These are phyloP conservation scores for Harlomillsia oculata DNA, from an alignment of 1,140 invertebrate species.

Conservation along the genomic window DNA sequence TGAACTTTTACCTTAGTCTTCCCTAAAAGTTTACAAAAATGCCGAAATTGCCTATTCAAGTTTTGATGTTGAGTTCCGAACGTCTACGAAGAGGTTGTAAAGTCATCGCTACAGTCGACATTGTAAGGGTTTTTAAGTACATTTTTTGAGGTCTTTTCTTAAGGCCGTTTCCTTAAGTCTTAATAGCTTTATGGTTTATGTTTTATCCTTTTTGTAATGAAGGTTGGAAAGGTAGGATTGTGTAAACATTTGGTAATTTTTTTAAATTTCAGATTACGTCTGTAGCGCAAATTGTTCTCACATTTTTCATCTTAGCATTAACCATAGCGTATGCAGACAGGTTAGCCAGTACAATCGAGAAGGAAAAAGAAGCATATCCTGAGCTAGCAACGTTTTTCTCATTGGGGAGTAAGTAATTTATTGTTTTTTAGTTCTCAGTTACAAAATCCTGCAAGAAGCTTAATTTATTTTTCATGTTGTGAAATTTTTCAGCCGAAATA, in stretches of 20 bases:
- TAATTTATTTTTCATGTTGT: background rate
- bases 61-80: no score
- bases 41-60: no score
- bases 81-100: background rate
- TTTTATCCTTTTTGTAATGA: no score
- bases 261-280: background rate
- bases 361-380: constrained; percentile 1
- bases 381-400: constrained; percentile 2
- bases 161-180: background rate
- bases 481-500: background rate
- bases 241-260: background rate
- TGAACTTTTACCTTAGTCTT: background rate
- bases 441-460: background rate
- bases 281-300: background rate
- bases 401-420: constrained; percentile 1
- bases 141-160: background rate
- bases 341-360: background rate
- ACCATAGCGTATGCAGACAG: constrained; percentile 2
- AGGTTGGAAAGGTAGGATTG: background rate
- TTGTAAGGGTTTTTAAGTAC: background rate
- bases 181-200: background rate
- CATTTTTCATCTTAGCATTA: constrained; percentile 2
- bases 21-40: background rate
- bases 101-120: constrained; percentile 3
- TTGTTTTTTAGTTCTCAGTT: background rate